Evolutionary conservation across 1,140 invertebrate genomes (phyloP), one percentile per base, ranked within the genome.

Genomic region (Plectus sambesii): DNA sequence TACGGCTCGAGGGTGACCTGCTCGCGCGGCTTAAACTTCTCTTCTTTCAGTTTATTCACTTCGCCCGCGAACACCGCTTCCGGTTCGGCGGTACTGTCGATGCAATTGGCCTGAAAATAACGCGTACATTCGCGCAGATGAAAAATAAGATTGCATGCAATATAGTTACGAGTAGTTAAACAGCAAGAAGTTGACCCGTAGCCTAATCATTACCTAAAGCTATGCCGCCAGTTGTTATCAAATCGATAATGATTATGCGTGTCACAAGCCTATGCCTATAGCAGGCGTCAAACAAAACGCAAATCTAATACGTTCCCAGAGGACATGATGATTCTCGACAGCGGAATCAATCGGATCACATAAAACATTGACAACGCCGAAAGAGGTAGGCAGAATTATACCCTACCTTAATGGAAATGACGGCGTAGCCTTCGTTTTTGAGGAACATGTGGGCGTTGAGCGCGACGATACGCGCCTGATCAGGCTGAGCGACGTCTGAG

Each of bases 1-100:
- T 97, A 99, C 0, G 94, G 94, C 69, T 99, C 94, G 42, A 99
- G 72, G 0, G 93, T 98, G 6, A 98, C 77, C 72, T 98, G 92
- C 74, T 99, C 94, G 59, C 85, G 80, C 2, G 93, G 93, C 75
- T 97, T 98, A 49, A 99, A 74, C 70, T 93, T 93, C 59, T 98
- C 92, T 0, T 81, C 77, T 69, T 89, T 81, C 55, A 99, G 73
- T 76, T 97, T 97, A 63, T 94, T 89, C 0, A 97, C 85, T 79
- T 99, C 93, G 0, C 83, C 78, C 5, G 90, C 89, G 73, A 98
- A 98, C 5, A 99, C 93, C 42, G 88, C 87, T 73, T 97, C 92
- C 0, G 93, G 86, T 63, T 86, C 82, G 4, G 94, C 93, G 9
- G 92, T 97, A 0, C 88, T 94, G 70, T 99, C 94, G 70, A 98